Conservation (phyloP, 2,113 vertebrate species). For the Mobula hypostoma region DNA sequence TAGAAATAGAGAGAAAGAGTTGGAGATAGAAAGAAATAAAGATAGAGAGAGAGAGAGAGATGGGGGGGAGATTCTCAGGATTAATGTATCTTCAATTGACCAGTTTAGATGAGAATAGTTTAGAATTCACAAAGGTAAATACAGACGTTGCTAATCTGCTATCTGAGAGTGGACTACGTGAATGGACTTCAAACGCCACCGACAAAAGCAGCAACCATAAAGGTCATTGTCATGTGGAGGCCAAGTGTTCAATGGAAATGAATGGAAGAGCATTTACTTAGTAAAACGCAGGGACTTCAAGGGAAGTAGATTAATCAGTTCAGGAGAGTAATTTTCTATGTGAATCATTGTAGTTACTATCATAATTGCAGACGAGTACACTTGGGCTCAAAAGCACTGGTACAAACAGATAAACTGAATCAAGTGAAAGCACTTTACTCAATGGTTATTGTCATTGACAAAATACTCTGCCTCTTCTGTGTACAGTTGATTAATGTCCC, state of each 20-base stretch:
- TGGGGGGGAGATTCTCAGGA: too few relatives aligned
- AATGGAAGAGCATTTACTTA: neutral
- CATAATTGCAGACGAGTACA: constrained; percentile 5
- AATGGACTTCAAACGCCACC: neutral
- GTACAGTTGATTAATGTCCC: constrained; percentile 8
- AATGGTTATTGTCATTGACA: constrained; percentile 30
- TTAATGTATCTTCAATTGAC: neutral
- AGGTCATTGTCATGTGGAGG: neutral
- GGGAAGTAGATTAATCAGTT: constrained; percentile 24
- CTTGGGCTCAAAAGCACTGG: constrained; percentile 6
- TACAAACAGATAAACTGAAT: constrained; percentile 16
- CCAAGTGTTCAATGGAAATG: neutral
- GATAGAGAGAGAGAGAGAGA: neutral
- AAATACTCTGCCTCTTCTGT: neutral
- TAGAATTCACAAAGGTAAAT: neutral
- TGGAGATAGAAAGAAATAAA: too few relatives aligned
- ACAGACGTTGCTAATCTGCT: neutral
- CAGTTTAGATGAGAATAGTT: neutral
- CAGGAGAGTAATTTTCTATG: constrained; percentile 22
- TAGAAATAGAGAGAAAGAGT: too few relatives aligned
- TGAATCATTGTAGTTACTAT: constrained; percentile 25
- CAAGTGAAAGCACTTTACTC: constrained; percentile 14
- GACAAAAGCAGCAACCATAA: neutral
- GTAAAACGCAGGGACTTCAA: neutral
- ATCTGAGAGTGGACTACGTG: neutral